Conservation (phyloP, 2,113 vertebrate species). For the Conger conger region DNA sequence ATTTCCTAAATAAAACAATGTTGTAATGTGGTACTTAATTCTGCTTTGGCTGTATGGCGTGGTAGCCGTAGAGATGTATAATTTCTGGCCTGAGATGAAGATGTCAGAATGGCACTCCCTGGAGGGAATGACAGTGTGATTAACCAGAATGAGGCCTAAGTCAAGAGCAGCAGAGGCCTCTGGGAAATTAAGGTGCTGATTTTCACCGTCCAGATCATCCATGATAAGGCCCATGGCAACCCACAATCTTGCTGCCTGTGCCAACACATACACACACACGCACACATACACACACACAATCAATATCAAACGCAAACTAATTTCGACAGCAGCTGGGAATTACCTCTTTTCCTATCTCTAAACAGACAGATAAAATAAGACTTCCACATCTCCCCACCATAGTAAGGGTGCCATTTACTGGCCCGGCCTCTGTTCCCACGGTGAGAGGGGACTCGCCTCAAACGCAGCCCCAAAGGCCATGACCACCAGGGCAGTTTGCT, state of each 20-base stretch:
- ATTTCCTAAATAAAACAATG: neutral
- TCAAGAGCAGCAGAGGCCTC: slow-evolving; percentile 67
- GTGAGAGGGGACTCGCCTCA: neutral
- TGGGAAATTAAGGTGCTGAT: slow-evolving; percentile 81
- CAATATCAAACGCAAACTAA: slow-evolving; percentile 11
- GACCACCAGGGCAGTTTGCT: neutral
- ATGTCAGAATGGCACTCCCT: slow-evolving; percentile 75
- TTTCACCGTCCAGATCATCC: slow-evolving; percentile 70
- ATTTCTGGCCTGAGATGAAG: slow-evolving; percentile 66
- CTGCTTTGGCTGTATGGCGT: neutral
- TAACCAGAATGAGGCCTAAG: slow-evolving; percentile 76
- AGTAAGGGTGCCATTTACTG: neutral
- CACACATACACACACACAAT: slow-evolving; percentile 10
- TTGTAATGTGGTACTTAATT: neutral
- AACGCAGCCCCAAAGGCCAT: neutral
- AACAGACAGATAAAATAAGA: neutral
- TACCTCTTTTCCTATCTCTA: slow-evolving; percentile 3
- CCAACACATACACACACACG: neutral
- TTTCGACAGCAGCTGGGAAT: slow-evolving; percentile 5
- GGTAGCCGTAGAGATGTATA: slow-evolving; percentile 38
- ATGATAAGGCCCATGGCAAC: slow-evolving; percentile 75
- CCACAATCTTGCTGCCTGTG: neutral
- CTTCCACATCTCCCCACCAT: neutral
- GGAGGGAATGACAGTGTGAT: slow-evolving; percentile 76
- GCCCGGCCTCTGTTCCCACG: neutral